Base-by-base conservation (phyloP, 2,888 invertebrate species). In the Polia nebulosa region DNA sequence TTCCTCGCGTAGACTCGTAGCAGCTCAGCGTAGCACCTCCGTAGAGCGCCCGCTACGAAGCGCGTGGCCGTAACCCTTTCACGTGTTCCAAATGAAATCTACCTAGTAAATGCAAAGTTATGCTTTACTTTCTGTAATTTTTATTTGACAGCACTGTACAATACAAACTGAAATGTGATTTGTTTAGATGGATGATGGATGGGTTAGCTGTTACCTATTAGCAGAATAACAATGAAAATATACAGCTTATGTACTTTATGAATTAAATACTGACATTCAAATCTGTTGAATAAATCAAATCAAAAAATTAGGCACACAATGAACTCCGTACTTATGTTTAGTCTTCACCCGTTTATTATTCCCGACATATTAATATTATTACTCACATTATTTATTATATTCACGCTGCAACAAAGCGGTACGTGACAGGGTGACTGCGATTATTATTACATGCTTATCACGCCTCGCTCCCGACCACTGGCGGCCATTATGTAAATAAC, bases 401-500 rank as follows among this genome's bases (percentile, higher is more conserved):
- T 78, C 69, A 58, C 57, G 72, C 49, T 59, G 69, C 64, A 78
- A 88, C 83, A 86, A 84, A 77, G 72, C 49, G 51, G 56, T 56
- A 60, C 77, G 76, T 76, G 83, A 71, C 81, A 61, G 63, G 53
- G 58, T 55, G 47, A 62, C 41, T 57, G 36, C 17, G 39, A 55
- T 56, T 68, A 61, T 78, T 82, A 83, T 85, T 85, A 81, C 84
- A 83, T 78, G 80, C 82, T 81, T 85, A 84, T 89, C 86, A 80
- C 83, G 86, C 20, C 45, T 13, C 4, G 4, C 75, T 68, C 65
- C 34, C 65, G 77, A 71, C 82, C 76, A 78, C 82, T 83, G 86
- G 56, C 53, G 36, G 45, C 78, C 82, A 86, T 88, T 89, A 89
- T 87, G 87, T 90, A 89, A 90, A 90, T 89, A 83, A 85, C 76